Evolutionary conservation across 2,113 vertebrate genomes (phyloP), one percentile per base, ranked within the genome.

Genomic region (Tretioscincus oriximinensis): DNA sequence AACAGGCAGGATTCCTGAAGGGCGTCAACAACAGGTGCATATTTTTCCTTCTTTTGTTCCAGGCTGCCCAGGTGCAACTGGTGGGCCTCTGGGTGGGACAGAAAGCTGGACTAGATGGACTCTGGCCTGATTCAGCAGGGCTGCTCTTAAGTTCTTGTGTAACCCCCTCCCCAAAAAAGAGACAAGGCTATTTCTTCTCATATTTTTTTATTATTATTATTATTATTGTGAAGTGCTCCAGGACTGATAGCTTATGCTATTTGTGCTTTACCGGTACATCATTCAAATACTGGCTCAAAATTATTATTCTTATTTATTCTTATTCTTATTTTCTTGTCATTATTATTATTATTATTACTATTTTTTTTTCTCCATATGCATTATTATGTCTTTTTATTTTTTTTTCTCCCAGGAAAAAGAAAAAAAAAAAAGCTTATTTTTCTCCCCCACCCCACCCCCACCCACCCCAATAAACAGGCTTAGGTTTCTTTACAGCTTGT

Each of bases 181-280:
- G 3, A 28, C 80, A 58, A 81, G 80, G 26, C 54, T 66, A n/a
- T 74, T 49, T 5, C 45, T 51, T 74, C 80, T 81, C 2, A 67
- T 81, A 73, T 65, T 61, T 21, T 61, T 61, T 24, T 73, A n/a
- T n/a, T n/a, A n/a, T n/a, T 49, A 72, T 72, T 16, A 64, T 58
- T 79, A 61, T 79, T 70, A 69, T 81, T 18, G 80, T 82, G 80
- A 76, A 82, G 73, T 76, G 80, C 65, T 76, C 73, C 66, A 82
- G 73, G 80, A 82, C 73, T 41, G 35, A 41, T 41, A 69, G 94
- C 94, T 93, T 92, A 94, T 95, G 93, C 93, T 90, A 70, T 69
- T 82, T 96, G 96, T 96, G 96, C 96, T 96, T 82, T 96, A 77
- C 76, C 45, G 76, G 76, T 73, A 96, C 95, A 96, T 93, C 84